These are phyloP conservation scores for Drosophila eugracilis DNA, from an alignment of 1,140 invertebrate genomes.

Conservation along the genomic window DNA sequence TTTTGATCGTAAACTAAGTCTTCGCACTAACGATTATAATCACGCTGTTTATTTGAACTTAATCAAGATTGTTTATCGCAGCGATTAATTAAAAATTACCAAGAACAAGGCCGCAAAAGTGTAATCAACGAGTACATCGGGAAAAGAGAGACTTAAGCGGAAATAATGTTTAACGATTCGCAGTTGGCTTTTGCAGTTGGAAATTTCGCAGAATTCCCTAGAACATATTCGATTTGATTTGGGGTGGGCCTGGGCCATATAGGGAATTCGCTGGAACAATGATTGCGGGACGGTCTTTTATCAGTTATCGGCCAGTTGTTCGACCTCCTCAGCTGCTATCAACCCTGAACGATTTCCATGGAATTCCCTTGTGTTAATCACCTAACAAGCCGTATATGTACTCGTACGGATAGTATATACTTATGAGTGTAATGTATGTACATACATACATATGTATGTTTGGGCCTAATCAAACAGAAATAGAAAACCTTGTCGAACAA, in stretches of 20 bases:
- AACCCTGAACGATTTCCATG: slow-evolving; percentile 17
- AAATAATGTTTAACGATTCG: slow-evolving; percentile 39
- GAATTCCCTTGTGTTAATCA: slow-evolving; percentile 51
- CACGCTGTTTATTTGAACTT: slow-evolving; percentile 8
- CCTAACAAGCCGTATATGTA: slow-evolving; percentile 15
- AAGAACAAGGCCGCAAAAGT: slow-evolving; percentile 3
- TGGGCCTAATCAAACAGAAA: slow-evolving; percentile 45
- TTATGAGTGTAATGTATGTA: background rate
- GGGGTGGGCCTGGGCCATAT: slow-evolving; percentile 6
- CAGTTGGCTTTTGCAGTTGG: slow-evolving; percentile 25
- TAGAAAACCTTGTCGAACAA: slow-evolving; percentile 35
- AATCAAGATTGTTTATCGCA: slow-evolving; percentile 26
- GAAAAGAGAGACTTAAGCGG: slow-evolving; percentile 12
- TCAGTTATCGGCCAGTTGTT: slow-evolving; percentile 15
- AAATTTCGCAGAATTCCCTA: slow-evolving; percentile 26
- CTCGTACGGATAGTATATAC: too few relatives aligned
- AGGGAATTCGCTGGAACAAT: slow-evolving; percentile 28
- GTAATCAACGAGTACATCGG: slow-evolving; percentile 19
- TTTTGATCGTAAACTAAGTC: slow-evolving; percentile 18
- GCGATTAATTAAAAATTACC: slow-evolving; percentile 24
- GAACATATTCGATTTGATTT: slow-evolving; percentile 16
- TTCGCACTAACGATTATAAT: slow-evolving; percentile 33
- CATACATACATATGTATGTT: slow-evolving; percentile 12
- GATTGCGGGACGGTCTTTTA: background rate
- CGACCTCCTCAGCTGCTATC: slow-evolving; percentile 6